Conservation (phyloP, 1,140 invertebrate genomes). For the Tribolium madens region DNA sequence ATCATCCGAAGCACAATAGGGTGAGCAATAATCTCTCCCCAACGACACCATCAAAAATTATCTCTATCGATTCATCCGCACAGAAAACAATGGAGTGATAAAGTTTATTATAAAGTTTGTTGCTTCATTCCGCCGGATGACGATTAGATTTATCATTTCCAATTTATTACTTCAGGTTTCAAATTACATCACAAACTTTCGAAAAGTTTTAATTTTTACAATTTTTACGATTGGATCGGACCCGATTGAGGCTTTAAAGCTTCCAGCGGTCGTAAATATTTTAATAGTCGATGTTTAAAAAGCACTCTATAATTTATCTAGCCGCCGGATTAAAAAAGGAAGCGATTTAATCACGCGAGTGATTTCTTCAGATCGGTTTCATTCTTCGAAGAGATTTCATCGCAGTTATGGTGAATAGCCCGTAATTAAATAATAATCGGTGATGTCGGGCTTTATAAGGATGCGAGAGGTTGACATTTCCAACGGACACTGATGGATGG, state of each 20-base stretch:
- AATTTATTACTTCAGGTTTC: conserved; percentile 17
- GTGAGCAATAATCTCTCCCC: conserved; percentile 68
- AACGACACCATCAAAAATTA: not conserved
- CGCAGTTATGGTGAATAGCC: not conserved
- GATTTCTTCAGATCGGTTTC: not conserved
- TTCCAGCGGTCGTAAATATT: conserved; percentile 6
- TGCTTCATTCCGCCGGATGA: conserved; percentile 25
- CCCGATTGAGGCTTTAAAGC: conserved; percentile 6
- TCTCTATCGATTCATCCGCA: not conserved
- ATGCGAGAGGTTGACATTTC: not conserved
- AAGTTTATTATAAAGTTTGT: conserved; percentile 30
- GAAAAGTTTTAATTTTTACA: conserved; percentile 26
- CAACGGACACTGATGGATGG: conserved; percentile 17
- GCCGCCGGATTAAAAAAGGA: not conserved
- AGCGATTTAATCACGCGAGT: not conserved
- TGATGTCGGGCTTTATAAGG: not conserved
- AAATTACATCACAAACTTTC: conserved; percentile 10
- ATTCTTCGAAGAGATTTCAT: not conserved
- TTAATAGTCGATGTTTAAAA: conserved; percentile 6
- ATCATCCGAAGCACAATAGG: conserved; percentile 83
- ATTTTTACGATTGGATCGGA: conserved; percentile 8
- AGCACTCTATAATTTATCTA: conserved; percentile 7
- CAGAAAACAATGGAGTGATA: conserved; percentile 21
- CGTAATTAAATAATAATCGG: conserved; percentile 26
- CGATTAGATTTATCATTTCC: conserved; percentile 29